Evolutionary conservation across 1,140 invertebrate species (phyloP).

Genomic region (Pseudomyrmex pallidus): DNA sequence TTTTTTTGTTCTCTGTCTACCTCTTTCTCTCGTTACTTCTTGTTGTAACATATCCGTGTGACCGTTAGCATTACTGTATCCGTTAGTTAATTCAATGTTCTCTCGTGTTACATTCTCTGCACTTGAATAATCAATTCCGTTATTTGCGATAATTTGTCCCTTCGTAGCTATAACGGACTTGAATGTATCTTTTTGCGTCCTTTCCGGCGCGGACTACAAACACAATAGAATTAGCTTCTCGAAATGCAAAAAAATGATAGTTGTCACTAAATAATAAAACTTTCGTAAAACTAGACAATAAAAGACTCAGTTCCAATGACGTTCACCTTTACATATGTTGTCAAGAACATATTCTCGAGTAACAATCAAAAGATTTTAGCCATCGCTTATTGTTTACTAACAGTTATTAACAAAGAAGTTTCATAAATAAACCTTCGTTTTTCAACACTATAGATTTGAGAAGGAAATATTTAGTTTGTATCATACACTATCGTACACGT

Average conservation of each 20-base stretch:
- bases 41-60: conserved; percentile 50
- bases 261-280: not conserved
- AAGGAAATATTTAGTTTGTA: too few species aligned
- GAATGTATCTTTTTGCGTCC: conserved; percentile 75
- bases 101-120: conserved; percentile 60
- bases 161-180: conserved; percentile 72
- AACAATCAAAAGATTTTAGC: too few species aligned
- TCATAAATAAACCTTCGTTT: too few species aligned
- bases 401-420: too few species aligned
- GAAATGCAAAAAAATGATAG: not conserved
- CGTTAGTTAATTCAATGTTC: conserved; percentile 76
- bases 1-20: conserved; percentile 76
- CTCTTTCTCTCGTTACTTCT: conserved; percentile 74
- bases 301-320: too few species aligned
- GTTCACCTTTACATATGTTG: too few species aligned
- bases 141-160: conserved; percentile 53
- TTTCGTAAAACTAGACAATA: too few species aligned
- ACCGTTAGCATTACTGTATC: conserved; percentile 69
- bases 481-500: too few species aligned
- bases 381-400: too few species aligned
- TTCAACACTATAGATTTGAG: too few species aligned
- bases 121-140: conserved; percentile 57
- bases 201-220: conserved; percentile 80
- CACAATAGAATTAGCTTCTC: not conserved
- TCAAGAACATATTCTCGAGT: too few species aligned